A percentile compares a stretch with the other conserved stretches of the same genome.
phyloP scores from a whole-genome alignment of 2,888 invertebrate species.

The Micoletzkya japonica region DNA sequence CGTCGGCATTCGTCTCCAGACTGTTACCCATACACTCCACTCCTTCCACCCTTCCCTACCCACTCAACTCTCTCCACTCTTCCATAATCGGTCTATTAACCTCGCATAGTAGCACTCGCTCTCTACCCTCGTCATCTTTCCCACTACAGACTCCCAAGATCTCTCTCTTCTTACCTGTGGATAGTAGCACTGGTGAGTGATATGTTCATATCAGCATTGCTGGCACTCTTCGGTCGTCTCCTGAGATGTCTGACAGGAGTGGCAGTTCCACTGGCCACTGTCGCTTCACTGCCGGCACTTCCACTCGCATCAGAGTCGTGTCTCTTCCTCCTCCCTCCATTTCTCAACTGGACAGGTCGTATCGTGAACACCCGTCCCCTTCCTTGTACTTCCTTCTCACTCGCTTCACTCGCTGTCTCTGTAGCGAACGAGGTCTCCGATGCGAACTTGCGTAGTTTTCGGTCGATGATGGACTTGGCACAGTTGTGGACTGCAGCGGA shows the following conservation, averaged over 20 bases:
- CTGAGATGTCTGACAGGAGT: constrained; percentile 47
- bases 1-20: constrained; percentile 24
- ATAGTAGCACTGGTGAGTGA: constrained; percentile 58
- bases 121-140: constrained; percentile 26
- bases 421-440: constrained; percentile 57
- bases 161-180: constrained; percentile 47
- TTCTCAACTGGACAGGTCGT: constrained; percentile 40
- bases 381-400: constrained; percentile 17
- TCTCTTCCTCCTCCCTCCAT: constrained; percentile 36
- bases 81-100: neutral
- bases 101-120: neutral
- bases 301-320: constrained; percentile 58
- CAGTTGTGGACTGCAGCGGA: constrained; percentile 45
- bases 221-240: constrained; percentile 55
- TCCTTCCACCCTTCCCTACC: constrained; percentile 21
- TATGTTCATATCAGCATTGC: constrained; percentile 51
- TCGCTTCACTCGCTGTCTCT: constrained; percentile 46
- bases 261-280: constrained; percentile 53
- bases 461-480: constrained; percentile 50
- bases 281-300: constrained; percentile 52
- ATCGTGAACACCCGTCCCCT: constrained; percentile 51
- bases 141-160: neutral
- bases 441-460: constrained; percentile 58
- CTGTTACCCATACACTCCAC: neutral
- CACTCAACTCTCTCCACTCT: neutral